phyloP scores from a whole-genome alignment of 92 coral and sea anemone species.

The Bergia sp. region DNA sequence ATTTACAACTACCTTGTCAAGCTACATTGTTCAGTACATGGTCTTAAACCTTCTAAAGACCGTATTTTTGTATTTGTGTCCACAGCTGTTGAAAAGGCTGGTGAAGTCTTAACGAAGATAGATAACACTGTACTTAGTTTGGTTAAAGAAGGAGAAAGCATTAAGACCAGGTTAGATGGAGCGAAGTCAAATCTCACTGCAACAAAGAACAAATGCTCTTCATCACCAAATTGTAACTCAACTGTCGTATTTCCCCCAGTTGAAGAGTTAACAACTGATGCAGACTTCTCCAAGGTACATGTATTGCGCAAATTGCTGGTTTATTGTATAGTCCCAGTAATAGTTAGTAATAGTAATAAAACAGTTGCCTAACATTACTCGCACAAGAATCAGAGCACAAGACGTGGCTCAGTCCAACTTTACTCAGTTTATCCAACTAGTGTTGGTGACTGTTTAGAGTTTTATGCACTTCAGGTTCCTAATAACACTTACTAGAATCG shows the following conservation, averaged over 20 bases:
- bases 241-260: constrained; percentile 22
- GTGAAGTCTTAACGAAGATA: not conserved
- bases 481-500: not conserved
- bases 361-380: constrained; percentile 11
- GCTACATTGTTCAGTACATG: no score
- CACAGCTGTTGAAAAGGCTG: constrained; percentile 30
- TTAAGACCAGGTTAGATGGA: not conserved
- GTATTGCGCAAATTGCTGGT: not conserved
- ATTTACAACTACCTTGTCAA: not conserved
- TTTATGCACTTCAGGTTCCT: not conserved
- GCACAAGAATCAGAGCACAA: not conserved
- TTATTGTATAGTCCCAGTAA: not conserved
- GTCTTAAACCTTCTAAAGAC: not conserved
- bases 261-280: not conserved
- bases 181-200: not conserved
- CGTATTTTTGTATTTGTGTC: not conserved
- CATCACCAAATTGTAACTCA: not conserved
- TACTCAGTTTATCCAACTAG: not conserved
- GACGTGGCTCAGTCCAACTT: constrained; percentile 2
- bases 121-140: not conserved
- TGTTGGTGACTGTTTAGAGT: not conserved
- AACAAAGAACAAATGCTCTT: not conserved
- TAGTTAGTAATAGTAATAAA: not conserved
- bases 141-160: constrained; percentile 14
- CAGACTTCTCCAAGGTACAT: constrained; percentile 30